These are phyloP conservation scores for Batillaria attramentaria DNA, from an alignment of 1,140 invertebrate species.

Conservation along the genomic window DNA sequence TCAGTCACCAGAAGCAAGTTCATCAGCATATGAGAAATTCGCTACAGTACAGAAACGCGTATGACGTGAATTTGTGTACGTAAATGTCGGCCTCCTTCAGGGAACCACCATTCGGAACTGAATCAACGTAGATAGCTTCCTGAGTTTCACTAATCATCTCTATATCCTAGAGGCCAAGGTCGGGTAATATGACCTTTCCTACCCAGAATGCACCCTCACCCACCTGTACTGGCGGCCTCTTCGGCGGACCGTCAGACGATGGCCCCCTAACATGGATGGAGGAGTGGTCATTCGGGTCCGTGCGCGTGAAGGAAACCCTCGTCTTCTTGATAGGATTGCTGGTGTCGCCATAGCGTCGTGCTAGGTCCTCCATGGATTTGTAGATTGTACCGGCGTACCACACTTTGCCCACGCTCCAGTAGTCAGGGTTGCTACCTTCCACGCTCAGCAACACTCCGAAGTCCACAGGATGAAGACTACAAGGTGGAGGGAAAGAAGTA, in stretches of 20 bases:
- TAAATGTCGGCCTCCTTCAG: not conserved
- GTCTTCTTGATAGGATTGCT: conserved; percentile 14
- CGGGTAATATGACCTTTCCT: too few relatives aligned
- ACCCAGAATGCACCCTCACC: not conserved
- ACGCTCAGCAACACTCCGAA: conserved; percentile 50
- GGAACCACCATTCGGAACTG: not conserved
- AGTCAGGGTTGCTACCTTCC: conserved; percentile 35
- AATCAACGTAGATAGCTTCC: not conserved
- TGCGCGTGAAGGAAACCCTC: conserved; percentile 32
- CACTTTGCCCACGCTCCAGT: conserved; percentile 45
- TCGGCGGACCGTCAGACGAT: conserved; percentile 35
- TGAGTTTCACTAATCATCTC: not conserved
- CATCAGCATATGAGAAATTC: not conserved
- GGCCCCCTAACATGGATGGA: conserved; percentile 37
- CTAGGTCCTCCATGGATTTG: conserved; percentile 45
- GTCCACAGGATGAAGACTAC: conserved; percentile 44
- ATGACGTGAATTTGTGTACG: not conserved
- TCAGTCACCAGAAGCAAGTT: not conserved
- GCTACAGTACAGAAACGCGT: not conserved
- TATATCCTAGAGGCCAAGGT: too few relatives aligned
- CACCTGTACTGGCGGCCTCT: conserved; percentile 36
- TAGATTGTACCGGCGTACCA: conserved; percentile 53
- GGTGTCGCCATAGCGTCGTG: not conserved
- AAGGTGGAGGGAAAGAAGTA: too few relatives aligned
- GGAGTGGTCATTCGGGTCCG: conserved; percentile 31